Evolutionary conservation across 2,888 invertebrate genomes (phyloP), one percentile per base, ranked within the genome.

Genomic region (Brachypalpus laphriformis): DNA sequence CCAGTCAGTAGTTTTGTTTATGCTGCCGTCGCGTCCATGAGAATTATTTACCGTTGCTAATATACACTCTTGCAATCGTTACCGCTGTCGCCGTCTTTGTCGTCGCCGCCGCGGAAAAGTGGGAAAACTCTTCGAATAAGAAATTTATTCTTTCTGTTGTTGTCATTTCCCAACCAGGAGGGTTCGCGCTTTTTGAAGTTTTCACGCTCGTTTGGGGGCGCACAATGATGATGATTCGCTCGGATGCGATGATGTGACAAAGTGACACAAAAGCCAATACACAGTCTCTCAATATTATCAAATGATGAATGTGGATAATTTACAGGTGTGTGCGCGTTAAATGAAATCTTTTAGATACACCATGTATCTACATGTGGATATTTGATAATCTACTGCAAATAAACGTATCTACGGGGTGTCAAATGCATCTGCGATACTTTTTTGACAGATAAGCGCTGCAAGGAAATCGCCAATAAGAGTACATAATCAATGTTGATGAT

Each of bases 1-100:
- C 42, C 63, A 85, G 66, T 80, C 80, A 68, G 75, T 85, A 85
- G 83, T 85, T 85, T 85, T 85, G 80, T 85, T 85, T 85, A 85
- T 85, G 74, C 83, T 85, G 83, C 45, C 83, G 83, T 80, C 83
- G 83, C 75, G 83, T 80, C 59, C 68, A 85, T 70, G 80, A 81
- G 83, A 75, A 83, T 83, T 78, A 83, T 83, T 78, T n/a, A 78
- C 78, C 68, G 82, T 83, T 83, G 78, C 74, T 74, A 49, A 51
- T 72, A 68, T 16, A 78, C n/a, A n/a, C 59, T 59, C 63, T 74
- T 72, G 78, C 45, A 78, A 37, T 72, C 56, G 74, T 75, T 74
- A 31, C 9, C 47, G 34, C 14, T 59, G 59, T 16, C 20, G 28
- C 34, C 75, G 68, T 28, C 65, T n/a, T n/a, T n/a, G n/a, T n/a